Evolutionary conservation across 2,113 vertebrate species (phyloP).

Genomic region (Anas platyrhynchos): DNA sequence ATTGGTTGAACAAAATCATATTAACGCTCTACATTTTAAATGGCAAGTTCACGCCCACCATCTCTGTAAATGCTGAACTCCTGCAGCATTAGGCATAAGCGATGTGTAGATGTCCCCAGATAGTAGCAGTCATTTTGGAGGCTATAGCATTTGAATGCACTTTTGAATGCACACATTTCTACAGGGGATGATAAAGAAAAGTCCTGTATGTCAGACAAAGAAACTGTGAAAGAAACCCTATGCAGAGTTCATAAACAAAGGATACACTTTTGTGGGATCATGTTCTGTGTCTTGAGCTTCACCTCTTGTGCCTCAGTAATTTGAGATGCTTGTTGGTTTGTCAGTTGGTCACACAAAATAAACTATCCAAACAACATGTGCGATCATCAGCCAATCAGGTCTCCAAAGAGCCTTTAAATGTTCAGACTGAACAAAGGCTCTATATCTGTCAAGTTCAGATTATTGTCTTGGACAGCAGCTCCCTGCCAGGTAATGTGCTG

Average conservation of each 20-base stretch:
- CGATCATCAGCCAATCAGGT: constrained; percentile 58
- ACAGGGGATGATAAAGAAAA: neutral
- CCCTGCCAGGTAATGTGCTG: constrained; percentile 59
- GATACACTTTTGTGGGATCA: neutral
- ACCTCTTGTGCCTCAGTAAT: neutral
- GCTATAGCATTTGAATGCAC: neutral
- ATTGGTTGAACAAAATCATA: neutral
- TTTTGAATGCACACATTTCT: neutral
- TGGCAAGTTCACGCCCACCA: neutral
- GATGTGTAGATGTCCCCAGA: neutral
- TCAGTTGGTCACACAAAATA: constrained; percentile 63
- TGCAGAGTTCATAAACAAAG: neutral
- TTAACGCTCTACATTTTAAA: neutral
- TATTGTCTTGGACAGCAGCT: constrained; percentile 55
- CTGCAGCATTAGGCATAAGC: neutral
- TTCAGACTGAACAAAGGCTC: constrained; percentile 52
- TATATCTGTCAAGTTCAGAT: constrained; percentile 2
- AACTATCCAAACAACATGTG: constrained; percentile 57
- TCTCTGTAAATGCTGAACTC: neutral
- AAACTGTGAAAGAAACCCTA: neutral
- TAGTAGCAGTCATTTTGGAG: neutral
- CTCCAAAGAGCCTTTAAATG: constrained; percentile 69
- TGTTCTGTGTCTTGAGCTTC: neutral
- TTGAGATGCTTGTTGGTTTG: constrained; percentile 40
- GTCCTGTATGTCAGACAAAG: neutral